Conservation (phyloP, 2,888 invertebrate genomes). For the Xanthia togata region DNA sequence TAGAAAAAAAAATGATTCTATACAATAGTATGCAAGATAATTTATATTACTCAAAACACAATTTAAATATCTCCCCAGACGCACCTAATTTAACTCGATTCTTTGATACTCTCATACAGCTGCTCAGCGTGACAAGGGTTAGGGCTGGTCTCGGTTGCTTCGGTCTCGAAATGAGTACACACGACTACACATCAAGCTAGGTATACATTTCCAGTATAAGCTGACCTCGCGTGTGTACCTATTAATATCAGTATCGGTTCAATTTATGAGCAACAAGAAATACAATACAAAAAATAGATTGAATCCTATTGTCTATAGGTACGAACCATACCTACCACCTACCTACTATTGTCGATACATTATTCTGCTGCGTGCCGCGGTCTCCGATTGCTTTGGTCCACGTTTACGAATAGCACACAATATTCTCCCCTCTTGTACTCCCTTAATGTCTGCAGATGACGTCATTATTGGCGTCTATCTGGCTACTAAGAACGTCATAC, state of each 20-base stretch:
- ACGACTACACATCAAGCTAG: no score
- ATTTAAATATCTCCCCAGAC: no score
- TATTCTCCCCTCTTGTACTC: background rate
- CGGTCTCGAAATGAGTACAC: background rate
- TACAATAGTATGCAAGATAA: no score
- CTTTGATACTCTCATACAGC: background rate
- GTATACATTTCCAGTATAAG: no score
- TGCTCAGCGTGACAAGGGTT: background rate
- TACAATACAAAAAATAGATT: conserved; percentile 29
- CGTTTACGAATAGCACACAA: conserved; percentile 11
- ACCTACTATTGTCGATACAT: no score
- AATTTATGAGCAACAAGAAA: background rate
- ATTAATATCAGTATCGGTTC: background rate
- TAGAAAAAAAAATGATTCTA: no score
- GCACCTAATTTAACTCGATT: background rate
- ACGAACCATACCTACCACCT: no score
- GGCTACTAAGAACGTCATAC: conserved; percentile 23
- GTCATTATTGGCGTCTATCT: conserved; percentile 30
- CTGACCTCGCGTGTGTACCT: no score
- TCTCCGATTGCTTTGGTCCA: conserved; percentile 13
- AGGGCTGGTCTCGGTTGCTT: background rate
- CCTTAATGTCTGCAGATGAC: conserved; percentile 7
- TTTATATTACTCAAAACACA: no score
- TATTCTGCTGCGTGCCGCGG: background rate
- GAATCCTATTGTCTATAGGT: conserved; percentile 24